Evolutionary conservation across 2,797 vertebrate species (phyloP).

Genomic region (Phataginus tetradactyla): DNA sequence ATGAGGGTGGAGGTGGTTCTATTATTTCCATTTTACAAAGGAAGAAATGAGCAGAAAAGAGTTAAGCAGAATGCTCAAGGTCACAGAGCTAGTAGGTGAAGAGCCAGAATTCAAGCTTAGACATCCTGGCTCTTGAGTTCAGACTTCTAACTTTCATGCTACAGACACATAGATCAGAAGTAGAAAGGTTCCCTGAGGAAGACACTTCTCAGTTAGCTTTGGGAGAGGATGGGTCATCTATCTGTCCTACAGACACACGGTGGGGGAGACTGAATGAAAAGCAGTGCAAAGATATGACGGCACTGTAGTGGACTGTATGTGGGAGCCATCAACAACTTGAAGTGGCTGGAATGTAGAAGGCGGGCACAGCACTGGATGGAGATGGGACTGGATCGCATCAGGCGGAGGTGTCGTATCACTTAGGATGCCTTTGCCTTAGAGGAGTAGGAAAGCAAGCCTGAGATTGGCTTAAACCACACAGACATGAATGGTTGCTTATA

Average conservation of each 20-base stretch:
- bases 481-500: background rate
- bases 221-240: background rate
- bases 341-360: background rate
- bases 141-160: background rate
- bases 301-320: background rate
- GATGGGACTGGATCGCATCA: background rate
- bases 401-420: background rate
- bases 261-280: background rate
- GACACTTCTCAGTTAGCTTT: background rate
- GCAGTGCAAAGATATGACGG: background rate
- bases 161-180: background rate
- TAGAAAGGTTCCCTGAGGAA: background rate
- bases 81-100: background rate
- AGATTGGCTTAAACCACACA: background rate
- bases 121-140: background rate
- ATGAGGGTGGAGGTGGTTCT: background rate
- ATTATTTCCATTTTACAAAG: background rate
- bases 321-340: background rate
- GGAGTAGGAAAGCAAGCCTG: background rate
- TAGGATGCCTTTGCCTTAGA: background rate
- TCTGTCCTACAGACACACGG: background rate
- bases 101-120: background rate
- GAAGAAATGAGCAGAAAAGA: background rate
- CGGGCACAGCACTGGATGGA: rapidly evolving
- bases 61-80: background rate